Evolutionary conservation across 92 coral and sea anemone species (phyloP).

Genomic region (Galaxea fascicularis): DNA sequence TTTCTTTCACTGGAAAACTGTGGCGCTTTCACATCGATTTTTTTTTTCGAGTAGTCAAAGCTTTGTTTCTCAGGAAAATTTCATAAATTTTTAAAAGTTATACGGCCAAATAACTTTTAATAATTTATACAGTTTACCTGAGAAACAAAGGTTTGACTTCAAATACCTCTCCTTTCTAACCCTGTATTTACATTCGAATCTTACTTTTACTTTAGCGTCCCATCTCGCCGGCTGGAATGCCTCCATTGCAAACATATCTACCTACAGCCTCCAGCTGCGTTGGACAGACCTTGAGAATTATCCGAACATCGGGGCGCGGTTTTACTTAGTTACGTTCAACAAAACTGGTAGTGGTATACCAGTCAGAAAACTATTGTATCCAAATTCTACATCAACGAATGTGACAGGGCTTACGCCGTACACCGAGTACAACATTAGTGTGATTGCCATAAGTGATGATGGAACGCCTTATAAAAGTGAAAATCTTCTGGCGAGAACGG

Average conservation of each 20-base stretch:
- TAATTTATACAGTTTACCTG: too few species aligned
- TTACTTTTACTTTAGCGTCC: background rate
- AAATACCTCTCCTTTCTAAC: too few species aligned
- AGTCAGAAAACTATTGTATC: background rate
- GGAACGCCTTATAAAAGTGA: background rate
- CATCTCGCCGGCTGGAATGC: constrained; percentile 14
- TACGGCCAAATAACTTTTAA: too few species aligned
- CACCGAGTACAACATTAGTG: constrained; percentile 22
- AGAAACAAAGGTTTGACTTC: too few species aligned
- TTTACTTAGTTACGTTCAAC: background rate
- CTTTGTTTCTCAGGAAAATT: too few species aligned
- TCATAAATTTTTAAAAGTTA: too few species aligned
- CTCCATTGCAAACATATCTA: background rate
- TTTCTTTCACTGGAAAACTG: too few species aligned
- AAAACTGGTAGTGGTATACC: background rate
- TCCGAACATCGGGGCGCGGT: background rate
- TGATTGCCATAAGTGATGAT: background rate
- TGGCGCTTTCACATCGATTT: too few species aligned
- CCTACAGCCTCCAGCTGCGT: background rate
- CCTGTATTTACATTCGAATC: too few species aligned
- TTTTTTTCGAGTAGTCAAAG: too few species aligned
- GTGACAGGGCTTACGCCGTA: background rate
- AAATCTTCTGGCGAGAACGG: background rate
- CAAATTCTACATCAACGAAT: background rate
- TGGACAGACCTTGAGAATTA: background rate